Percentiles rank a stretch among this genome's conserved stretches.
phyloP scores from a whole-genome alignment of 2,888 invertebrate species.

The Autographa gamma region DNA sequence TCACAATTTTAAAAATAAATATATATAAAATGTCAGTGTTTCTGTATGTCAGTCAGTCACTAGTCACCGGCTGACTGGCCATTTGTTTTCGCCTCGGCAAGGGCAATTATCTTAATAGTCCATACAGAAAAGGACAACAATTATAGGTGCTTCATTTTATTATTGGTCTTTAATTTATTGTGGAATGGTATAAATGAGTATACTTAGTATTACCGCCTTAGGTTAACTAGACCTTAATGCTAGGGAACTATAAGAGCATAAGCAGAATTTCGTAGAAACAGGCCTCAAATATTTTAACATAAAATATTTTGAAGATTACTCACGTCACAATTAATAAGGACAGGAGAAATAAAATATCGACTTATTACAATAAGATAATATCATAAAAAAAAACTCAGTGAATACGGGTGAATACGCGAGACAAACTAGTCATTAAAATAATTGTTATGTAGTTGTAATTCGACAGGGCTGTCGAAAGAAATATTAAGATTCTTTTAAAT shows the following conservation, averaged over 20 bases:
- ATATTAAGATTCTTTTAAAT: background rate
- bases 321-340: no score
- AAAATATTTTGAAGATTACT: no score
- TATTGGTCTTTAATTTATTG: slow-evolving; percentile 1
- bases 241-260: background rate
- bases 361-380: background rate
- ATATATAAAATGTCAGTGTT: background rate
- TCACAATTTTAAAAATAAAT: no score
- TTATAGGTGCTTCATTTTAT: background rate
- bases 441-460: slow-evolving; percentile 52
- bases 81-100: background rate
- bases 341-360: background rate
- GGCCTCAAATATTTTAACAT: no score
- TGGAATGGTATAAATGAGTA: background rate
- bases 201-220: background rate
- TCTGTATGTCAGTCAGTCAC: background rate
- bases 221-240: background rate
- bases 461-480: slow-evolving; percentile 44
- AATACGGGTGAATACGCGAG: slow-evolving; percentile 13
- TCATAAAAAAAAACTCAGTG: slow-evolving; percentile 3
- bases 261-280: no score
- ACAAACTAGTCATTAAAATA: slow-evolving; percentile 30
- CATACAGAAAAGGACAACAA: slow-evolving; percentile 1
- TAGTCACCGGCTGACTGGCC: background rate
- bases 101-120: slow-evolving; percentile 2